A percentile compares a stretch with the other conserved stretches of the same genome.
These are phyloP conservation scores for Bettongia penicillata DNA, from an alignment of 2,113 vertebrate species.

Conservation along the genomic window DNA sequence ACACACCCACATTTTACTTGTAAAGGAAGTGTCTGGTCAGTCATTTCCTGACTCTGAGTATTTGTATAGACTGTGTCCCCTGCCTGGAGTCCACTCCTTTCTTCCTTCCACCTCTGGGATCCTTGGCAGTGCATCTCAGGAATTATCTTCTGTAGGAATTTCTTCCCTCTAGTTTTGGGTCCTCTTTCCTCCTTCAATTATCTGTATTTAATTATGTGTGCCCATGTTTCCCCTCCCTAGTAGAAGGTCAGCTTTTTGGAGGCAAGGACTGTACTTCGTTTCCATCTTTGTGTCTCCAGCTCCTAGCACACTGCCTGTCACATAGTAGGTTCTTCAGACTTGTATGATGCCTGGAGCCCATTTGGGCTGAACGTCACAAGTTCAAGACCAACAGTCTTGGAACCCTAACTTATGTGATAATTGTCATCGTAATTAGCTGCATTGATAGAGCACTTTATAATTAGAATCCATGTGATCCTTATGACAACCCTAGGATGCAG, in stretches of 20 bases:
- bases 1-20: background rate
- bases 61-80: background rate
- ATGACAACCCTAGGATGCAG: too few relatives aligned
- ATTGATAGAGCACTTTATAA: background rate
- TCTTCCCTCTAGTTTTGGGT: background rate
- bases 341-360: too few relatives aligned
- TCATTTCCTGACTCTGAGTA: background rate
- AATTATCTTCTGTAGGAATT: too few relatives aligned
- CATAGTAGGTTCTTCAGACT: background rate
- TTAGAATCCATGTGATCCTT: background rate
- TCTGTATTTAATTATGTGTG: background rate
- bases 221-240: background rate
- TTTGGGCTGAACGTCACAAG: background rate
- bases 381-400: background rate
- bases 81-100: background rate
- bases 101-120: background rate
- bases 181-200: background rate
- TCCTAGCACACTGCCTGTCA: background rate
- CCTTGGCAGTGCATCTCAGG: background rate
- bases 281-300: background rate
- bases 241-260: background rate
- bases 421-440: background rate
- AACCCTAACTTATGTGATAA: background rate
- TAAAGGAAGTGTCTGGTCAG: background rate
- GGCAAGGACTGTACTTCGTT: background rate